Percentiles rank a stretch among this genome's conserved stretches.
Conservation (phyloP, 2,797 vertebrate genomes). For the Anguilla marmorata region DNA sequence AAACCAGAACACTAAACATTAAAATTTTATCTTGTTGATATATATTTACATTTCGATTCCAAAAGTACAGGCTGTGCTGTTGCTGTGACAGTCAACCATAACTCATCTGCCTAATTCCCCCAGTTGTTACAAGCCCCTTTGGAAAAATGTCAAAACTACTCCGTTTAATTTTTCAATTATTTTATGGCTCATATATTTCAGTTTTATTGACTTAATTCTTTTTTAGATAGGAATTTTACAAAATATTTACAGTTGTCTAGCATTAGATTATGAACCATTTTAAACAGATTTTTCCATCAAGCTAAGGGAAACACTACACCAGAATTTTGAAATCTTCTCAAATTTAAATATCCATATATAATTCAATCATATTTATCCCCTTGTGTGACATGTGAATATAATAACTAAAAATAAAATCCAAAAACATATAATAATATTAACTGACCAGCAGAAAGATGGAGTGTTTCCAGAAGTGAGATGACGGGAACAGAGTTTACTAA, state of each 20-base stretch:
- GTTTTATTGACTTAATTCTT: not conserved
- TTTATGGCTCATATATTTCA: not conserved
- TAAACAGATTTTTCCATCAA: not conserved
- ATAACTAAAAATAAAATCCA: not conserved
- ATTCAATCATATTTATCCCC: not conserved
- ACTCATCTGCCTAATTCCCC: too few species aligned
- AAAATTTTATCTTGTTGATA: not conserved
- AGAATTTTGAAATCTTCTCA: too few species aligned
- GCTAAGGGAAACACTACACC: not conserved
- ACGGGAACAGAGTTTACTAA: not conserved
- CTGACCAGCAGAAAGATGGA: not conserved
- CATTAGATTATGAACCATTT: not conserved
- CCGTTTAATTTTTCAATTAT: not conserved
- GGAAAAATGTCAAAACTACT: not conserved
- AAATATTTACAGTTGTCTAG: not conserved
- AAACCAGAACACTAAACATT: not conserved
- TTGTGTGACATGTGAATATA: not conserved
- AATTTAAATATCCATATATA: not conserved
- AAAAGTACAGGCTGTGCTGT: not conserved
- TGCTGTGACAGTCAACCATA: not conserved
- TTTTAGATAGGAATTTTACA: not conserved
- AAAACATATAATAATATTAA: not conserved
- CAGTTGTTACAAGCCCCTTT: not conserved
- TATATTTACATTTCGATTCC: not conserved
- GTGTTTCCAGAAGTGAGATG: not conserved